phyloP scores from a whole-genome alignment of 2,888 invertebrate species.

The Mesorhabditis spiculigera region DNA sequence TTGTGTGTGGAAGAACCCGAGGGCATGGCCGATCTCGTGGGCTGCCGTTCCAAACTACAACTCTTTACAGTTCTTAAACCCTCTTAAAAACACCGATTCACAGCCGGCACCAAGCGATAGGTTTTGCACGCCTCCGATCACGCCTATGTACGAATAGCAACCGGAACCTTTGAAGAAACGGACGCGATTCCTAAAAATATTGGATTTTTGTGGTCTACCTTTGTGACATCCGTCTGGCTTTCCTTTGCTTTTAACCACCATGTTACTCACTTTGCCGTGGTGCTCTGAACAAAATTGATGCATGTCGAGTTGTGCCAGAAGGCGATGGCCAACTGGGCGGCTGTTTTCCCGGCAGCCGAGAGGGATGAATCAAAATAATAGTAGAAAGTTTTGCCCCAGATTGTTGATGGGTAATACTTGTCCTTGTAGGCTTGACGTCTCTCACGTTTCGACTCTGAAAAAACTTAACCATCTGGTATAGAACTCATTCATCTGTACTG shows the following conservation, averaged over 20 bases:
- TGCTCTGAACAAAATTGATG: constrained; percentile 41
- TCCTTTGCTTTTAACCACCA: too few relatives aligned
- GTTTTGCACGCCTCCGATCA: constrained; percentile 41
- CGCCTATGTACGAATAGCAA: constrained; percentile 51
- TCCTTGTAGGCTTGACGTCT: background rate
- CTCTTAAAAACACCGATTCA: constrained; percentile 30
- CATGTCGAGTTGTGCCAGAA: constrained; percentile 52
- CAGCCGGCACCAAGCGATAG: constrained; percentile 52
- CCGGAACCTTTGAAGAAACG: constrained; percentile 42
- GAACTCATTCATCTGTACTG: too few relatives aligned
- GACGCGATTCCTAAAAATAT: constrained; percentile 19
- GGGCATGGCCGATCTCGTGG: constrained; percentile 53
- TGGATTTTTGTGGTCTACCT: too few relatives aligned
- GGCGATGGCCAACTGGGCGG: constrained; percentile 30
- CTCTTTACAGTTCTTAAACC: background rate
- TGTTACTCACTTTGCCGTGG: constrained; percentile 15
- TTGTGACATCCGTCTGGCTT: too few relatives aligned
- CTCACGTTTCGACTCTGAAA: too few relatives aligned
- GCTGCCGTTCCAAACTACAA: constrained; percentile 52
- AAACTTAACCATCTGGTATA: too few relatives aligned
- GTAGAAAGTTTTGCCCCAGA: background rate
- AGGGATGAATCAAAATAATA: background rate
- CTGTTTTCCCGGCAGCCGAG: constrained; percentile 15
- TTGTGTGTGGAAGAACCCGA: constrained; percentile 55
- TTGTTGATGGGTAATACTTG: background rate